phyloP scores from a whole-genome alignment of 2,797 vertebrate genomes.

The Tachyglossus aculeatus region DNA sequence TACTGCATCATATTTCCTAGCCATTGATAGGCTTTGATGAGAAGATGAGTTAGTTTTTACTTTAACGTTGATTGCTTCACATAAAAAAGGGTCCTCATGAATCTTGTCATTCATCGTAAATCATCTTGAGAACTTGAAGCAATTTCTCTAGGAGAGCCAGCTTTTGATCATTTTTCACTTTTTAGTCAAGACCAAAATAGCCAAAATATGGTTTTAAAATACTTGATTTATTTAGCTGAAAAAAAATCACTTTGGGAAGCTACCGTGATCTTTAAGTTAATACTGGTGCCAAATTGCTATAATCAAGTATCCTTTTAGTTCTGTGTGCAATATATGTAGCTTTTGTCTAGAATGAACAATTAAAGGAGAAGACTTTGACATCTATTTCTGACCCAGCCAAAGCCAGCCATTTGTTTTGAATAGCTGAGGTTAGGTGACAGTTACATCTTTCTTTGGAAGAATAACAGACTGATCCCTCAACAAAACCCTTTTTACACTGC shows the following conservation, averaged over 20 bases:
- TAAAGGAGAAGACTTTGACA: slow-evolving; percentile 21
- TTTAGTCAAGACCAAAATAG: not conserved
- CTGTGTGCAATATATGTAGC: slow-evolving; percentile 15
- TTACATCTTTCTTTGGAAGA: too few relatives aligned
- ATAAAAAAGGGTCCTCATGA: slow-evolving; percentile 56
- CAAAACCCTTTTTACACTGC: too few relatives aligned
- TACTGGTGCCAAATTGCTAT: not conserved
- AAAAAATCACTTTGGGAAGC: not conserved
- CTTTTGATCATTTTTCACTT: not conserved
- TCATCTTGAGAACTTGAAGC: slow-evolving; percentile 70
- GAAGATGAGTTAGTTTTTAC: slow-evolving; percentile 71
- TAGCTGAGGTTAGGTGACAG: too few relatives aligned
- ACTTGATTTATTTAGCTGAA: not conserved
- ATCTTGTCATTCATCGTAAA: slow-evolving; percentile 73
- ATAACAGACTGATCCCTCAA: too few relatives aligned
- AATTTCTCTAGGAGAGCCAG: slow-evolving; percentile 38
- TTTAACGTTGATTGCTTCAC: slow-evolving; percentile 59
- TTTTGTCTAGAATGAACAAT: slow-evolving; percentile 32
- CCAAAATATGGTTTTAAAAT: slow-evolving; percentile 8
- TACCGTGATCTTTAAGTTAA: not conserved
- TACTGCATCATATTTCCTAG: slow-evolving; percentile 45
- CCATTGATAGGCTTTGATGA: slow-evolving; percentile 71
- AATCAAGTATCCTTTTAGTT: slow-evolving; percentile 39
- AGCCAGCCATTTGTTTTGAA: too few relatives aligned
- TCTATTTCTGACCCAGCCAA: not conserved